phyloP scores from a whole-genome alignment of 1,140 invertebrate species.

The Monomorium pharaonis region DNA sequence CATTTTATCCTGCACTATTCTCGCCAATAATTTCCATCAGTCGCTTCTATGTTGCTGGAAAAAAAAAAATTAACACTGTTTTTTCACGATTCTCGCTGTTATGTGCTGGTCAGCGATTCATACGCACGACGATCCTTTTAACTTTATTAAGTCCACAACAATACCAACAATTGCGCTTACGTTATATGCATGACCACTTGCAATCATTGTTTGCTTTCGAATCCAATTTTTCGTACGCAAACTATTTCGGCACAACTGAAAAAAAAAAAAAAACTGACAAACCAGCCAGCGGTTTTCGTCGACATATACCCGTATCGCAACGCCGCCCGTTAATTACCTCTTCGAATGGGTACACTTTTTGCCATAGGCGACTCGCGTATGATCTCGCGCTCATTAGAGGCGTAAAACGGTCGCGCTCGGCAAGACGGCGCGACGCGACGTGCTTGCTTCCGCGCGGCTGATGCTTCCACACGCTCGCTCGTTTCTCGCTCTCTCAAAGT shows the following conservation, averaged over 20 bases:
- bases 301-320: not conserved
- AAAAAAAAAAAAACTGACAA: slow-evolving; percentile 8
- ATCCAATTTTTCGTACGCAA: slow-evolving; percentile 28
- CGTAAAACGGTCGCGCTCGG: slow-evolving; percentile 28
- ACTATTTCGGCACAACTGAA: slow-evolving; percentile 4
- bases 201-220: slow-evolving; percentile 35
- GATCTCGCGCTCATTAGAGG: slow-evolving; percentile 44
- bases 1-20: not conserved
- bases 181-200: slow-evolving; percentile 34
- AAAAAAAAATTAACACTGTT: slow-evolving; percentile 20
- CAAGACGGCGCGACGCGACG: not conserved
- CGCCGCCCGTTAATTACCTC: slow-evolving; percentile 2
- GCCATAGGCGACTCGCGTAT: slow-evolving; percentile 6
- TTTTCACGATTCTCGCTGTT: slow-evolving; percentile 2
- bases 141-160: slow-evolving; percentile 57
- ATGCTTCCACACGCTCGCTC: slow-evolving; percentile 38
- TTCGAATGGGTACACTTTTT: not conserved
- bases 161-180: slow-evolving; percentile 51
- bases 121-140: slow-evolving; percentile 37
- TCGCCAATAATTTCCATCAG: not conserved
- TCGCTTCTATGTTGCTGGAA: not conserved
- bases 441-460: slow-evolving; percentile 21
- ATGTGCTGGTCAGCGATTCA: not conserved
- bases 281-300: slow-evolving; percentile 31
- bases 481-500: slow-evolving; percentile 46